A percentile compares a stretch with the other conserved stretches of the same genome.
Evolutionary conservation across 2,113 vertebrate species (phyloP).

Genomic region (Benitochromis conjunctus): DNA sequence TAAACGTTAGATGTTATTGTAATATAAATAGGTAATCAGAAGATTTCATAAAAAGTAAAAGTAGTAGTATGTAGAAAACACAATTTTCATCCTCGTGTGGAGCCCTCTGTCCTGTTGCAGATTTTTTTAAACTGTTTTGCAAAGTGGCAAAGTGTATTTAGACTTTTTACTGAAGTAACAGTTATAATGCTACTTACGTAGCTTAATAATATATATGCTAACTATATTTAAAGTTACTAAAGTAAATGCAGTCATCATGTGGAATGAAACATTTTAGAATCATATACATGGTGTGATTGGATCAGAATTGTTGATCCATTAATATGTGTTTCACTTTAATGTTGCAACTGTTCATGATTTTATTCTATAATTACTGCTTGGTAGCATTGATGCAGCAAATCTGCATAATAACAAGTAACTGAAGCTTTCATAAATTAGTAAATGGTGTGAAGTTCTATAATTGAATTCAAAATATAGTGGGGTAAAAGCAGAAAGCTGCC

Average conservation of each 20-base stretch:
- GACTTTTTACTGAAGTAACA: not conserved
- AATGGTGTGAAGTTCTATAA: not conserved
- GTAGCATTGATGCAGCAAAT: not conserved
- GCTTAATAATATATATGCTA: rapidly evolving
- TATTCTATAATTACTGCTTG: not conserved
- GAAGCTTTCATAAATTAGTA: not conserved
- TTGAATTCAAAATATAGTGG: not conserved
- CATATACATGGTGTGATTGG: not conserved
- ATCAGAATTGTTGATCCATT: not conserved
- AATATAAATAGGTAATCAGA: not conserved
- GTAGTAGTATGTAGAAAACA: not conserved
- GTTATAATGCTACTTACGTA: not conserved
- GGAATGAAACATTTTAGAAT: not conserved
- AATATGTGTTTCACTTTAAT: not conserved
- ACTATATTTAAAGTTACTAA: not conserved
- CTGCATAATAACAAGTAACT: not conserved
- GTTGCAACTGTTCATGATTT: not conserved
- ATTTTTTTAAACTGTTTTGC: not conserved
- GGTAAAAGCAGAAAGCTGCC: not conserved
- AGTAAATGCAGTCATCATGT: not conserved
- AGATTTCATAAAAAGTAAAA: not conserved
- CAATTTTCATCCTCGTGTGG: not conserved
- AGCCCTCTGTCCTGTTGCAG: not conserved
- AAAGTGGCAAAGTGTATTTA: not conserved
- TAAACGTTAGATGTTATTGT: not conserved